Base-by-base conservation (phyloP, 2,797 vertebrate species). In the Chelon labrosus region DNA sequence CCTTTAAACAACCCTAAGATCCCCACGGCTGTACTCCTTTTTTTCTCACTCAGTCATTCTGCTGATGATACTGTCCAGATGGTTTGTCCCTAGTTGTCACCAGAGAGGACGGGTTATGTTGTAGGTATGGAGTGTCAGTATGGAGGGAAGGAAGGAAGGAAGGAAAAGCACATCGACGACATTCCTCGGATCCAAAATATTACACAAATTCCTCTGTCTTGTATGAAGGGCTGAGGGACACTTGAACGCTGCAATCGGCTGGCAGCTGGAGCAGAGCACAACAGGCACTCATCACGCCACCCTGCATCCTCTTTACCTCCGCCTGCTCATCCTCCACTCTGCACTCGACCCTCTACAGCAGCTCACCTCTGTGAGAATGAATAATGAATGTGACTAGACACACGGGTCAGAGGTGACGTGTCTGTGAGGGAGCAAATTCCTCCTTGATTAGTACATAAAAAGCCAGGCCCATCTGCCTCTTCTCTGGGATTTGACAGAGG, bases 371-470 rank as follows among this genome's bases (percentile, higher is more conserved):
- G 86, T 77, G 82, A 85, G 69, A 84, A 94, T 95, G 94, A 95
- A 95, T 95, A 95, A 95, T 95, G 89, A 93, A 94, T 93, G 89
- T 84, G 91, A 94, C 91, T 88, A 92, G 93, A 94, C 85, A 80
- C 86, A 42, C 20, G 83, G 94, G 94, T 95, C 94, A 94, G 85
- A 90, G 92, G 93, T 93, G 93, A 88, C 77, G 80, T 94, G 91
- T 94, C 93, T 95, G 91, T 88, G 92, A 92, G 93, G 91, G 90
- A 94, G 92, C 88, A 92, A 93, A 94, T 93, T 94, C 93, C 93
- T 93, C 90, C 93, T 94, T 94, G 94, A 95, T 95, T 94, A 93
- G 92, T 92, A 93, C 92, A 94, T 92, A 93, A 94, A 94, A 94
- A 93, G 89, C 80, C 73, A 78, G 76, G 84, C 89, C 92, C 92